Evolutionary conservation across 1,140 invertebrate species (phyloP), one percentile per base, ranked within the genome.

Genomic region (Pogonognathellus flavescens): DNA sequence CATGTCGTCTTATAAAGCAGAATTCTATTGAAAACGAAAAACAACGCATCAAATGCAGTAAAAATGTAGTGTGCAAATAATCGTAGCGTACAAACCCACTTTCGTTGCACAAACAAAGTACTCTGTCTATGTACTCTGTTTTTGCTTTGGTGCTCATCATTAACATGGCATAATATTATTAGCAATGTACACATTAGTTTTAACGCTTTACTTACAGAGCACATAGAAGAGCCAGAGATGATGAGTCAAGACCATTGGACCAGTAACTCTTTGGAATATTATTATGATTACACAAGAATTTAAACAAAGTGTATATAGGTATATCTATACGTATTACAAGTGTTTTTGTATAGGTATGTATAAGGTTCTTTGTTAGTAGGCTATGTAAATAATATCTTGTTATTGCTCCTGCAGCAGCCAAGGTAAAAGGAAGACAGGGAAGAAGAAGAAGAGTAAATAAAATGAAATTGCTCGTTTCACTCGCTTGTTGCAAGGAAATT

Each of bases 381-480:
- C 10, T 25, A 49, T n/a, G 70, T 49, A 76, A 76, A 76, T 76
- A 76, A 76, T 76, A 72, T 76, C 31, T 76, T 14, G 62, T 70
- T 25, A 76, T 62, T 62, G 18, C 59, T 62, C 20, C 13, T 62
- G 31, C n/a, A 57, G 53, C 11, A 57, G 53, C 11, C 53, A 57
- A 57, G 41, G 16, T 76, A 76, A 76, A 66, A 25, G 22, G 9
- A 10, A 25, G 3, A 20, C 8, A 20, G 59, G 5, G 22, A 60
- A 20, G 22, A 10, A 9, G n/a, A n/a, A 62, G 59, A n/a, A 62
- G 66, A 70, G 70, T 49, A 76, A 76, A 76, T 76, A 76, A n/a
- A 10, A 76, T 49, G 22, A 72, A 41, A 49, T 16, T 41, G 70
- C 25, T 66, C 16, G 53, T 14, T 55, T 11, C 53, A 18, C 8